phyloP scores from a whole-genome alignment of 30 jellyfish, hydroid and myxozoan species.

The Hydra vulgaris region DNA sequence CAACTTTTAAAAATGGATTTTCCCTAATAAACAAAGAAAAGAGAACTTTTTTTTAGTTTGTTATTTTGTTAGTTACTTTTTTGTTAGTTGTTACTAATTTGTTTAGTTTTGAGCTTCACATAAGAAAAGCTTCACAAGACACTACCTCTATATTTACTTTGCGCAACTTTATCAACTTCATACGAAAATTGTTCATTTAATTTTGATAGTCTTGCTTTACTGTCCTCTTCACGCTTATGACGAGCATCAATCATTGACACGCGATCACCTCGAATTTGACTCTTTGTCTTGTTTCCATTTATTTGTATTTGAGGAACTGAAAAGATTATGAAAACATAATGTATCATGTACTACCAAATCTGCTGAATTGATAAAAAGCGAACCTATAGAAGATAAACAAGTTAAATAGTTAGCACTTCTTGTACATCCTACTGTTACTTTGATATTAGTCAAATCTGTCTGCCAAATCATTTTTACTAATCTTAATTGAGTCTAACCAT shows the following conservation, averaged over 20 bases:
- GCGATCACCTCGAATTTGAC: slow-evolving; percentile 29
- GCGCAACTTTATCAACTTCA: slow-evolving; percentile 13
- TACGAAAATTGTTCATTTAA: not conserved
- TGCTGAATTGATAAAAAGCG: too few species aligned
- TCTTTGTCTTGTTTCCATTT: not conserved
- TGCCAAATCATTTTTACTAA: too few species aligned
- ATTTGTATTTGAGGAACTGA: not conserved
- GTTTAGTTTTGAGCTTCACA: not conserved
- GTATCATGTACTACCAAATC: not conserved
- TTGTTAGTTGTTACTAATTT: not conserved
- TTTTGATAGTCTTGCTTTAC: slow-evolving; percentile 12
- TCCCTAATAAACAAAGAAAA: too few species aligned
- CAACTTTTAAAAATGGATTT: too few species aligned
- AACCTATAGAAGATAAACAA: too few species aligned
- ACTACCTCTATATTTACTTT: slow-evolving; percentile 3
- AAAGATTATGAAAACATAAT: not conserved
- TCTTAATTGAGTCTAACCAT: too few species aligned
- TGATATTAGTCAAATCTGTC: too few species aligned
- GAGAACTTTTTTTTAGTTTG: too few species aligned
- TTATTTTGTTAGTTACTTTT: too few species aligned
- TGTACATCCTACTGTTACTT: too few species aligned
- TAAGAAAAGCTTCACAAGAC: not conserved
- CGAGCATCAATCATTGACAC: slow-evolving; percentile 28
- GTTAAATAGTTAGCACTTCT: too few species aligned
- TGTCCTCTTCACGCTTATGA: slow-evolving; percentile 14